Base-by-base conservation (phyloP, 1,140 invertebrate species). In the Drosophila micromelanica region DNA sequence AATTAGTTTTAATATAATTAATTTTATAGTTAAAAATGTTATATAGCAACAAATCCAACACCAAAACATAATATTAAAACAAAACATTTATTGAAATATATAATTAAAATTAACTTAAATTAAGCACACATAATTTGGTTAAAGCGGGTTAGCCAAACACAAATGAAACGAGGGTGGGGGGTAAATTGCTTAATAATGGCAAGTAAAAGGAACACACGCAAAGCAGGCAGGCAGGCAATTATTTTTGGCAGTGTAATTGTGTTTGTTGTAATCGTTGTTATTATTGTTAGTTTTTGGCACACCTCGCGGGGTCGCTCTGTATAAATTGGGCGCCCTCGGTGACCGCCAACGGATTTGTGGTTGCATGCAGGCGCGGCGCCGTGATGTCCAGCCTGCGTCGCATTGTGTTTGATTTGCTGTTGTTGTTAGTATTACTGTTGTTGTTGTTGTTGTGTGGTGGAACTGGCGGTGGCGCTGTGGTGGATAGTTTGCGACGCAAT, bases 321-420 rank as follows among this genome's bases (percentile, higher is more conserved):
- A 90, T 89, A 30, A 76, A 91, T 62, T 91, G 87, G 82, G 92
- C 94, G 80, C 93, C 93, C 57, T 93, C 92, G 69, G 92, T 94
- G 54, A 95, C 94, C 38, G 92, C 93, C 74, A 93, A 92, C 13
- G 92, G 92, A 92, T 96, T 96, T 37, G 96, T 96, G 15, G 96
- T 96, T 2, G 94, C 96, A 27, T 95, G 92, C 67, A 96, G 92
- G 79, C 94, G 94, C 20, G 93, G 93, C 54, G 94, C 95, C 63
- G 94, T 94, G 75, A 96, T 96, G 81, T 94, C 93, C 51, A 94
- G 85, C 75, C 94, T 94, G 38, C 82, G 80, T 40, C 76, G 78
- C 52, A 76, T 61, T 67, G 86, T 86, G 46, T 46, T 85, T 42
- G 60, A 80, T 42, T 46, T 85, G 13, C 57, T 73, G 38, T 71